Base-by-base conservation (phyloP, 2,888 invertebrate genomes). In the Mantis religiosa region DNA sequence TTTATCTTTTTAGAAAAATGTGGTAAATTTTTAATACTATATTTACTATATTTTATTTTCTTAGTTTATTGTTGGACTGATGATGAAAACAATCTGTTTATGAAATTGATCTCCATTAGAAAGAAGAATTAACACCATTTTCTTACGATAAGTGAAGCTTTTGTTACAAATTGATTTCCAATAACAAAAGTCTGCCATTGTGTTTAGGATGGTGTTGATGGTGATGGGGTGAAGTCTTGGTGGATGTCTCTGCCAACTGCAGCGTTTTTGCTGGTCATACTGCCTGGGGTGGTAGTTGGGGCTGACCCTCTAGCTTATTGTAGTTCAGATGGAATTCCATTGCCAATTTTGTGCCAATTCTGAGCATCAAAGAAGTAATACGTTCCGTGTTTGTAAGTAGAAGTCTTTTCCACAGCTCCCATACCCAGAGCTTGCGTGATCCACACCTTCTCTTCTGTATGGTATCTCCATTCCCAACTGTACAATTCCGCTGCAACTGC, bases 311-410 rank as follows among this genome's bases (percentile, higher is more conserved):
- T 93, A 99, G 95, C 95, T 99, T 99, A 95, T 98, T 98, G 95
- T 99, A 99, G 95, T 99, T 99, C 94, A 99, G 95, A 94, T 98
- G 97, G 95, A 99, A 99, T 94, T 99, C 99, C 94, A 99, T 99
- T 93, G 98, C 97, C 93, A 99, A n/a, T 98, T 95, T 99, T 99
- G 93, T 99, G 96, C 99, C 99, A 99, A 94, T 97, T 99, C 94
- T 98, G 97, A 93, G 98, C 98, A 95, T 99, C 99, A 94, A 99
- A 99, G 94, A 99, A 99, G 95, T 98, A 99, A 95, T 99, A 99
- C 92, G 99, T 99, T 94, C 99, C 99, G 93, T 99, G 96, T 95
- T 99, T 99, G 94, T 98, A 99, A 91, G 98, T 97, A 92, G 96
- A 96, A 91, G 98, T 99, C 94, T 99, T 99, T 94, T 99, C 98